Conservation (phyloP, 2,113 vertebrate genomes). For the Paralichthys olivaceus region DNA sequence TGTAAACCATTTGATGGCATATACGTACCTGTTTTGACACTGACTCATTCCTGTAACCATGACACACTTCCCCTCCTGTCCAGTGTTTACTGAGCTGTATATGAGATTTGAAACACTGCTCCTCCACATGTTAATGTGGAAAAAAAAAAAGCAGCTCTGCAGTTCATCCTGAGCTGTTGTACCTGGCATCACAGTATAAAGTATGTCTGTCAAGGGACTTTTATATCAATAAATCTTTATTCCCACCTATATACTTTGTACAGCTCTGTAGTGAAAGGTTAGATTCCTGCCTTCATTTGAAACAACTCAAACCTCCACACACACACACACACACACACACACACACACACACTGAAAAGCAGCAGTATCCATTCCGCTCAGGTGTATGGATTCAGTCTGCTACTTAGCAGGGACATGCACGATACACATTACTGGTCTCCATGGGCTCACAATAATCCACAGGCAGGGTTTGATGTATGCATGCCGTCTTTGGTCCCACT, state of each 20-base stretch:
- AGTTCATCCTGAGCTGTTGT: not conserved
- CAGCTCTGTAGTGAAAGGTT: conserved; percentile 9
- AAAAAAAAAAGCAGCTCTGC: not conserved
- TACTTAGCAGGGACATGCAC: conserved; percentile 12
- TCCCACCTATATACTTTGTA: not conserved
- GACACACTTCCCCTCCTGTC: not conserved
- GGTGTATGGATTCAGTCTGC: conserved; percentile 37
- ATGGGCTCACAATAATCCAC: conserved; percentile 27
- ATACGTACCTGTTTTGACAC: not conserved
- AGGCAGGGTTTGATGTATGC: conserved; percentile 63
- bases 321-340: not conserved
- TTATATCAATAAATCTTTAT: not conserved
- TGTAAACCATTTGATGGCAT: not conserved
- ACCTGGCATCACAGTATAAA: not conserved
- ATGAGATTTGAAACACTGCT: not conserved
- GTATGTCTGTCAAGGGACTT: not conserved
- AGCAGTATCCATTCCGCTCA: conserved; percentile 19
- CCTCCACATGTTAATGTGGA: not conserved
- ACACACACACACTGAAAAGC: not conserved
- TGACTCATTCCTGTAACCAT: not conserved
- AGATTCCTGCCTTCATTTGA: not conserved
- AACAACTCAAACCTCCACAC: not conserved
- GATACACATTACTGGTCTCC: conserved; percentile 39
- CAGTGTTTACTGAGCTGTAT: not conserved
- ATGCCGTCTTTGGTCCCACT: conserved; percentile 40